Conservation (phyloP, 2,113 vertebrate species). For the Okapia johnstoni region DNA sequence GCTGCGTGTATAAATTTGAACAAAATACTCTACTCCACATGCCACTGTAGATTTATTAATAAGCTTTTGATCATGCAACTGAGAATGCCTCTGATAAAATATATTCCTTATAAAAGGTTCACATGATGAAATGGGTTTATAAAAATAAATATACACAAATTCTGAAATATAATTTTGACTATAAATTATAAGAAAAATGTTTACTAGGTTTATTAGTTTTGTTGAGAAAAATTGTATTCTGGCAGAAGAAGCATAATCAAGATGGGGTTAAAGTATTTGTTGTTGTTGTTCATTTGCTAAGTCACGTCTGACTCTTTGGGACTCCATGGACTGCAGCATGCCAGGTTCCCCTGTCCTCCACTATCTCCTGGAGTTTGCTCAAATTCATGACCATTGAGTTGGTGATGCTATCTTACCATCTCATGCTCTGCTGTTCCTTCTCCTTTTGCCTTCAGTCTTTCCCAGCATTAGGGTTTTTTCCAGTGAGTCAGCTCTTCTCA, state of each 20-base stretch:
- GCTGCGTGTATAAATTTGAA: slow-evolving; percentile 5
- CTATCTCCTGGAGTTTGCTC: not conserved
- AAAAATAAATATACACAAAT: not conserved
- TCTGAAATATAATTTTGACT: slow-evolving; percentile 1
- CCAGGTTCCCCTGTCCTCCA: not conserved
- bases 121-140: not conserved
- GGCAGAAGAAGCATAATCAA: not conserved
- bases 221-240: not conserved
- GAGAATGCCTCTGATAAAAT: not conserved
- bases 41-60: slow-evolving; percentile 3
- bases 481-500: not conserved
- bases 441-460: not conserved
- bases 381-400: not conserved
- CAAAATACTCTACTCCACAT: slow-evolving; percentile 16
- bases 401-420: not conserved
- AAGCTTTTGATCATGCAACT: not conserved
- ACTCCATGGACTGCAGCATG: not conserved
- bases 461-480: not conserved
- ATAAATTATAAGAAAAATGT: not conserved
- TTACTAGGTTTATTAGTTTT: not conserved
- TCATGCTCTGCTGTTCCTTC: not conserved
- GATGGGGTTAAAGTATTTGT: not conserved
- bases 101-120: not conserved
- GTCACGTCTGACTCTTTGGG: not conserved
- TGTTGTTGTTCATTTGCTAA: not conserved